Evolutionary conservation across 1,140 invertebrate species (phyloP), one percentile per base, ranked within the genome.

Genomic region (Anthonomus grandis): DNA sequence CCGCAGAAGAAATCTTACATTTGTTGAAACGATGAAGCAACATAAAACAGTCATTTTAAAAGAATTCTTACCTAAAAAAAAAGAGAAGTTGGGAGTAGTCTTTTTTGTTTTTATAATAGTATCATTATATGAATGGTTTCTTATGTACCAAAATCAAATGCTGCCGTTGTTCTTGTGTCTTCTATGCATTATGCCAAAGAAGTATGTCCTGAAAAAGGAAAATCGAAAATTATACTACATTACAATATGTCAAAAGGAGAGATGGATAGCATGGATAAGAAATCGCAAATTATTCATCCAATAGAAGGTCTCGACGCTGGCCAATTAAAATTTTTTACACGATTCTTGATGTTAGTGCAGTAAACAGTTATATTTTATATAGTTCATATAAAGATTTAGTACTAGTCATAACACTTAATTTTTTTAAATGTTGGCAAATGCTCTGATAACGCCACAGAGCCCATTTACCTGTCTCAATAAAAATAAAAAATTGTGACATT

Each of bases 1-100:
- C 45, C 63, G 50, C 61, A 45, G 70, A 34, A 50, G 63, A 22
- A 53, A 60, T 51, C 56, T 78, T 38, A 72, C 72, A 63, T 76
- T 12, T 76, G 47, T 49, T n/a, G 17, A 34, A n/a, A 49, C 47
- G 3, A 17, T 49, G 47, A 49, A 49, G 21, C 18, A 49, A 37
- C 34, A 49, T 8, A 8, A 31, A 31, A n/a, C 27, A 31, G 27
- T n/a, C 6, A 6, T 31, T 31, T 8, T 8, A 31, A 31, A 31
- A 31, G n/a, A 31, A 8, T 8, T 8, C 6, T 31, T 31, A n/a
- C 6, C 27, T n/a, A 31, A n/a, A 31, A 31, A 31, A 31, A 31
- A 31, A 8, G n/a, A n/a, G n/a, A n/a, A 31, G 6, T 6, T 31
- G 27, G n/a, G 27, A 31, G n/a, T n/a, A 31, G 27, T 31, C 27